Evolutionary conservation across 64 coral and sea anemone genomes (phyloP).

Genomic region (Porites lutea): DNA sequence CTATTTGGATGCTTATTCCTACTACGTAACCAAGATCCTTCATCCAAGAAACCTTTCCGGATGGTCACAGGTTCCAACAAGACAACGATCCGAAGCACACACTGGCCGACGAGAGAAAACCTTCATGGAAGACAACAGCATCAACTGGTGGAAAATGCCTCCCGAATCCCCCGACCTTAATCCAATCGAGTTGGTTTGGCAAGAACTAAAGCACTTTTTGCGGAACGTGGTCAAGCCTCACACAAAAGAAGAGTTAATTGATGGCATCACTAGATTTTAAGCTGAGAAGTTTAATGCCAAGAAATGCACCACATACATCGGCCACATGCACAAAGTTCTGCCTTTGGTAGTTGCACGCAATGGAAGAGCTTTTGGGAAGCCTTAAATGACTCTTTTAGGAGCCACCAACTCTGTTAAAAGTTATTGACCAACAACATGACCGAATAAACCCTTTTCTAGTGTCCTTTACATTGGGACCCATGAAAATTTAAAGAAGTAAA

Average conservation of each 20-base stretch:
- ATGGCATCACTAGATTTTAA: slow-evolving; percentile 10
- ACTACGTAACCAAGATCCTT: neutral
- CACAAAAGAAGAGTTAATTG: neutral
- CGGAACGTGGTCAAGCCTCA: neutral
- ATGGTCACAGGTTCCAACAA: neutral
- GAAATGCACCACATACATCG: slow-evolving; percentile 27
- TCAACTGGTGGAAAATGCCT: slow-evolving; percentile 26
- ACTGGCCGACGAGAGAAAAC: neutral
- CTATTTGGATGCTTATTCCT: no score
- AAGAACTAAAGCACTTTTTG: slow-evolving; percentile 25
- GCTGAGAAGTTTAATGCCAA: neutral
- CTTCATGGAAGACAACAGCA: neutral
- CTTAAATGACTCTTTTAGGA: slow-evolving; percentile 33
- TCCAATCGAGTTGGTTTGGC: slow-evolving; percentile 21
- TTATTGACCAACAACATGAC: no score
- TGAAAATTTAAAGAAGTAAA: no score
- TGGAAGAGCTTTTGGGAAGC: neutral
- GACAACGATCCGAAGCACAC: neutral
- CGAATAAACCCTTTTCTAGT: no score
- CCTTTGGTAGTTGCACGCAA: neutral
- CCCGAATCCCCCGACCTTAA: slow-evolving; percentile 36
- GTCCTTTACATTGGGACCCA: no score
- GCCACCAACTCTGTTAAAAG: no score
- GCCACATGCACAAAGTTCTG: neutral
- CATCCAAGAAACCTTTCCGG: neutral